Evolutionary conservation across 1,140 invertebrate species (phyloP).

Genomic region (Sarcophaga peregrina): DNA sequence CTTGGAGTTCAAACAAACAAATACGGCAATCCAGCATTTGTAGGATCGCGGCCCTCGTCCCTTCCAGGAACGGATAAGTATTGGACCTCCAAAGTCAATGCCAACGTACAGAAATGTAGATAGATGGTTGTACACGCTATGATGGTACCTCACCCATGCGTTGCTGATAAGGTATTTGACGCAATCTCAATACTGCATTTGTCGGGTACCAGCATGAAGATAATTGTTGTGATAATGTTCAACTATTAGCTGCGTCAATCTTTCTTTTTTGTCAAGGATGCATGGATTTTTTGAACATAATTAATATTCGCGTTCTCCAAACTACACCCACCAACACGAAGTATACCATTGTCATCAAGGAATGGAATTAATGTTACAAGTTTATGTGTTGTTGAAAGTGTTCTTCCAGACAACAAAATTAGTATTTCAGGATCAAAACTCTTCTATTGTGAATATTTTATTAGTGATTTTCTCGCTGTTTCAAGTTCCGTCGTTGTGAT

Average conservation of each 20-base stretch:
- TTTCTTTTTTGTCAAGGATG: slow-evolving; percentile 31
- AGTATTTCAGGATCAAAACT: slow-evolving; percentile 22
- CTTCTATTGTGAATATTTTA: slow-evolving; percentile 28
- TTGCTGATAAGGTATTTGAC: not conserved
- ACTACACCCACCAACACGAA: slow-evolving; percentile 41
- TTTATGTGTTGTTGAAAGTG: slow-evolving; percentile 8
- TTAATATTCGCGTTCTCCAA: slow-evolving; percentile 32
- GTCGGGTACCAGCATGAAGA: slow-evolving; percentile 41
- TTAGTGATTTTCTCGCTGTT: not conserved
- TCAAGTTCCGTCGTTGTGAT: slow-evolving; percentile 23
- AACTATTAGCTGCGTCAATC: slow-evolving; percentile 31
- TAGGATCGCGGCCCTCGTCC: not conserved
- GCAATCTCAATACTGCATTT: slow-evolving; percentile 40
- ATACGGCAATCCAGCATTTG: too few species aligned
- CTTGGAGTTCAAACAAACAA: slow-evolving; percentile 23
- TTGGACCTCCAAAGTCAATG: not conserved
- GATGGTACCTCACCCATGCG: not conserved
- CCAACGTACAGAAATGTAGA: not conserved
- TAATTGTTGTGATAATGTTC: slow-evolving; percentile 12
- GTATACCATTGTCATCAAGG: too few species aligned
- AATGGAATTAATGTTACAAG: slow-evolving; percentile 15
- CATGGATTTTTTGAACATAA: slow-evolving; percentile 34
- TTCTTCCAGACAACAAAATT: not conserved
- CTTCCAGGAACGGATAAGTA: not conserved
- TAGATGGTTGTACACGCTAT: not conserved